A percentile compares a stretch with the other conserved stretches of the same genome.
Conservation (phyloP, 2,113 vertebrate species). For the Pelmatolapia mariae region DNA sequence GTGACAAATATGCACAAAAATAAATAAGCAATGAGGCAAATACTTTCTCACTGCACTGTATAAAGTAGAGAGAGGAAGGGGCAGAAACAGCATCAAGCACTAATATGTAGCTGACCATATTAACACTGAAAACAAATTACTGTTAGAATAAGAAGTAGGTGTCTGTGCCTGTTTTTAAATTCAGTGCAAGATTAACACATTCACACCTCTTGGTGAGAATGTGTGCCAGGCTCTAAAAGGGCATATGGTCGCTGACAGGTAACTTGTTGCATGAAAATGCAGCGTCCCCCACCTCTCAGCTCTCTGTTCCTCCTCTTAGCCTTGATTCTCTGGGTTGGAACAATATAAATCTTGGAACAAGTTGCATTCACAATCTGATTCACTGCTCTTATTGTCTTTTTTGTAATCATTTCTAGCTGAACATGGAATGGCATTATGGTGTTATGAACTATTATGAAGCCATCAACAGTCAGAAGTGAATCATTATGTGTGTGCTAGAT, state of each 20-base stretch:
- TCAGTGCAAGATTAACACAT: not conserved
- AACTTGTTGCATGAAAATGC: slow-evolving; percentile 25
- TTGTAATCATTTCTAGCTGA: not conserved
- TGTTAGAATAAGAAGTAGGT: not conserved
- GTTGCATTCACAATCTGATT: not conserved
- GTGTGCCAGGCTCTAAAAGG: not conserved
- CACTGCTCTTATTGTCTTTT: not conserved
- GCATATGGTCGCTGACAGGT: slow-evolving; percentile 31
- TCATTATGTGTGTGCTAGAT: not conserved
- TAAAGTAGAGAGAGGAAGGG: not conserved
- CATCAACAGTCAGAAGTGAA: not conserved
- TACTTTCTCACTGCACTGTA: not conserved
- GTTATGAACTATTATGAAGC: not conserved
- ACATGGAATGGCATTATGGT: not conserved
- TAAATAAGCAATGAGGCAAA: not conserved
- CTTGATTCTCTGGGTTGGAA: not conserved
- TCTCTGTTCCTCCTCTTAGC: not conserved
- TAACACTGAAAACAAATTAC: not conserved
- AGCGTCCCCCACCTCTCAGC: not conserved
- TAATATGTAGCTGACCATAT: not conserved
- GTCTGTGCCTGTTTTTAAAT: not conserved
- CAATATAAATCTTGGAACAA: not conserved
- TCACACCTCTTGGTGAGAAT: not conserved
- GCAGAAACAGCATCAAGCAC: not conserved
- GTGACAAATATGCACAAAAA: not conserved